Base-by-base conservation (phyloP, 2,888 invertebrate species). In the Lutraria lutraria region DNA sequence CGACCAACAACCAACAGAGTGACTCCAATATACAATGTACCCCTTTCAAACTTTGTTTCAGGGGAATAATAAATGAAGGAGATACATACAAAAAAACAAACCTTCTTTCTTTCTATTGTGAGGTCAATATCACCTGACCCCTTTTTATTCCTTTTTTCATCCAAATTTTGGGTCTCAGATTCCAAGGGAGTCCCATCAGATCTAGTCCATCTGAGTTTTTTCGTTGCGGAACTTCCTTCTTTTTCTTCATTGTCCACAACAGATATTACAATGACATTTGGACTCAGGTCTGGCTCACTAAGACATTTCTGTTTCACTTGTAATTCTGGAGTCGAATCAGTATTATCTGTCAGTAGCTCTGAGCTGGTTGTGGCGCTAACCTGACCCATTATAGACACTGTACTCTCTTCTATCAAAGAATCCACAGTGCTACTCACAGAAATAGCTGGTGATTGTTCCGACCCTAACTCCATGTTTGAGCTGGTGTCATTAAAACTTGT, bases 51-150 rank as follows among this genome's bases (percentile, higher is more conserved):
- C n/a, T n/a, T n/a, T n/a, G n/a, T n/a, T n/a, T n/a, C n/a, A n/a
- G n/a, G n/a, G n/a, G n/a, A n/a, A n/a, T n/a, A 43, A 8, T 43
- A 43, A 43, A 43, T 2, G 4, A 43, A 4, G 8, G 43, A 43
- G 8, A 43, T 8, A 43, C 43, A 43, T 43, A 8, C 2, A 43
- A 43, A 43, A 2, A 43, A 43, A 43, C 43, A 43, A 43, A 43
- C 43, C 43, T 43, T 43, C 43, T 43, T 43, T 43, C 89, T 86
- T 83, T 89, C 89, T 79, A 89, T 89, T 4, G 83, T 83, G 10
- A 89, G 68, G 19, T 84, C 84, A 13, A 53, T 53, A 29, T 76
- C 52, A 15, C 3, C 84, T 4, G 76, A 21, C 12, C 29, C 54
- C 29, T 25, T 76, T 60, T 56, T 25, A 60, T 82, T 82, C 25